Base-by-base conservation (phyloP, 2,888 invertebrate species). In the Leptura quadrifasciata region DNA sequence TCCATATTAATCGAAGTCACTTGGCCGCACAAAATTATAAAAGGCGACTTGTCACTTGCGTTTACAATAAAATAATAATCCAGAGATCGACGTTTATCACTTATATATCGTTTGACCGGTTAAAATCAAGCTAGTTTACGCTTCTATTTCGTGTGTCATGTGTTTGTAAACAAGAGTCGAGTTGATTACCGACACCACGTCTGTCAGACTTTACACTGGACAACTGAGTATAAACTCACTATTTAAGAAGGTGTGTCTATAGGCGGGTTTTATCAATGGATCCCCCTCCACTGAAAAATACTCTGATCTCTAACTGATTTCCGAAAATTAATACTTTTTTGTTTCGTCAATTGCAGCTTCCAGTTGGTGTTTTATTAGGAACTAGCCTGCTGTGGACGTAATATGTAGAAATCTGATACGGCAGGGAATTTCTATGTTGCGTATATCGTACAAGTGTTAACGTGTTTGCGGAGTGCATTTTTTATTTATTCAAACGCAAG, bases 241-340 rank as follows among this genome's bases (percentile, higher is more conserved):
- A 80, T 79, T 80, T 79, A 77, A 79, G 79, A 79, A 75, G 80
- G 80, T 79, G 80, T 80, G 80, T 80, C 80, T 75, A 79, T 76
- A 79, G 79, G 80, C 79, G 79, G 78, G 80, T 79, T 79, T 80
- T 77, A 80, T 80, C 75, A 80, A 80, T 80, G 80, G 75, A 68
- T 72, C 68, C 63, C 72, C 78, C 75, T 64, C 77, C 54, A 74
- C 64, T 20, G 55, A 15, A 47, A 61, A 71, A 61, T 61, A 61
- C 52, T 61, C 39, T 39, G 57, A 17, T 76, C 73, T 73, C 61
- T 24, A 21, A 54, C 55, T 64, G 68, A 76, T 68, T 76, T 76
- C 76, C 68, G 76, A 76, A 76, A 75, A 72, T 35, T 52, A 20
- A n/a, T 24, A 15, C 71, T 52, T 71, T 71, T 61, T 71, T 61